Percentiles rank a stretch among this genome's conserved stretches.
Conservation (phyloP, 1,140 invertebrate genomes). For the Muscidifurax raptorellus region DNA sequence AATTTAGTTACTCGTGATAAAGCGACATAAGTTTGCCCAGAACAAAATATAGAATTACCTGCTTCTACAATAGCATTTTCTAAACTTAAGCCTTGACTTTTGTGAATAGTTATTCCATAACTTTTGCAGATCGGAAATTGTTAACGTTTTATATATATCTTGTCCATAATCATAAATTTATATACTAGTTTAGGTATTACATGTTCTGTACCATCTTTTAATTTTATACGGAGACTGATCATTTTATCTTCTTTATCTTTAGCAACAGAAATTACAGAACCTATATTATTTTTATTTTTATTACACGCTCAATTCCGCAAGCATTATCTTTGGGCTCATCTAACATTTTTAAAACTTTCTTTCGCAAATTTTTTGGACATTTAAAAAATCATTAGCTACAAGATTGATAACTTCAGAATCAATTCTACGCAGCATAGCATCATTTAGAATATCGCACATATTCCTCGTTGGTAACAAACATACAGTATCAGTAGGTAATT, state of each 20-base stretch:
- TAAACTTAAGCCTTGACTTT: too few species aligned
- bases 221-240: too few species aligned
- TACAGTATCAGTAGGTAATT: conserved; percentile 52
- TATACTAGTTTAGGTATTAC: conserved; percentile 52
- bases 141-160: conserved; percentile 60
- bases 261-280: conserved; percentile 52
- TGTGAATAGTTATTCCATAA: too few species aligned
- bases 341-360: too few species aligned
- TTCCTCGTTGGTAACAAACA: conserved; percentile 56
- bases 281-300: conserved; percentile 63
- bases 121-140: too few species aligned
- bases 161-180: conserved; percentile 65
- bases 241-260: conserved; percentile 43
- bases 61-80: too few species aligned
- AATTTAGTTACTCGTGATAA: conserved; percentile 64
- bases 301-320: conserved; percentile 49
- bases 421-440: conserved; percentile 50
- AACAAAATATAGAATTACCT: too few species aligned
- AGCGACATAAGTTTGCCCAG: too few species aligned
- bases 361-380: conserved; percentile 50
- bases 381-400: conserved; percentile 55
- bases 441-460: too few species aligned
- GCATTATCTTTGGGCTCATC: conserved; percentile 48
- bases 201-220: conserved; percentile 47
- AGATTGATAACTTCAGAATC: conserved; percentile 55